These are phyloP conservation scores for Ovibos moschatus DNA, from an alignment of 2,113 vertebrate species.

Conservation along the genomic window DNA sequence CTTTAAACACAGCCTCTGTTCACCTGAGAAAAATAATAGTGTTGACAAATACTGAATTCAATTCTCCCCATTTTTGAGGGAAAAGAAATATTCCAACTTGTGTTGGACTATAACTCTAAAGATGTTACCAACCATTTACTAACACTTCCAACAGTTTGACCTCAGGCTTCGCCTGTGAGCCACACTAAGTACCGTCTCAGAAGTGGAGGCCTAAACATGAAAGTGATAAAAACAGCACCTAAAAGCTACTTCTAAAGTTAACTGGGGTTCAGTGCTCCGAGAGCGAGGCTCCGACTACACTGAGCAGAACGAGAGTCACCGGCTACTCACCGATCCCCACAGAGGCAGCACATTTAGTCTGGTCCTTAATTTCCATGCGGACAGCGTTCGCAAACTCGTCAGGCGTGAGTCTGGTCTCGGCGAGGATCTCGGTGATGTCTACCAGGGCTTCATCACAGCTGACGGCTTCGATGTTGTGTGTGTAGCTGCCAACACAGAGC, in stretches of 20 bases:
- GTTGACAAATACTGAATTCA: background rate
- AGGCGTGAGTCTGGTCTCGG: slow-evolving; percentile 88
- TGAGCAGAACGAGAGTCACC: background rate
- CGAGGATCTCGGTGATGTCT: slow-evolving; percentile 90
- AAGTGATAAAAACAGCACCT: background rate
- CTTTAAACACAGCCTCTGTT: background rate
- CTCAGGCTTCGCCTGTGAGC: background rate
- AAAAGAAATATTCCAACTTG: background rate
- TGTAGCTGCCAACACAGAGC: slow-evolving; percentile 89
- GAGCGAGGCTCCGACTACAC: background rate
- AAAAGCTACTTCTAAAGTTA: background rate
- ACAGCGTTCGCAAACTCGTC: slow-evolving; percentile 91
- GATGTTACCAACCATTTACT: background rate
- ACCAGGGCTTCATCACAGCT: slow-evolving; percentile 97
- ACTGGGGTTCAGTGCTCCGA: background rate
- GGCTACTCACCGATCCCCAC: slow-evolving; percentile 93
- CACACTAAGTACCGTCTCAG: background rate
- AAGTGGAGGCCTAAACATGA: background rate
- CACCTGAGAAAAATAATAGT: background rate
- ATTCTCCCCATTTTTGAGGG: background rate
- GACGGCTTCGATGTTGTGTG: slow-evolving; percentile 95
- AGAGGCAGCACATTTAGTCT: slow-evolving; percentile 93
- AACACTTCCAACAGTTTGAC: background rate
- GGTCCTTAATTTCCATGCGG: slow-evolving; percentile 91
- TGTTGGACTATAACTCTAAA: background rate